phyloP scores from a whole-genome alignment of 1,140 invertebrate species.

The Hyphantria cunea region DNA sequence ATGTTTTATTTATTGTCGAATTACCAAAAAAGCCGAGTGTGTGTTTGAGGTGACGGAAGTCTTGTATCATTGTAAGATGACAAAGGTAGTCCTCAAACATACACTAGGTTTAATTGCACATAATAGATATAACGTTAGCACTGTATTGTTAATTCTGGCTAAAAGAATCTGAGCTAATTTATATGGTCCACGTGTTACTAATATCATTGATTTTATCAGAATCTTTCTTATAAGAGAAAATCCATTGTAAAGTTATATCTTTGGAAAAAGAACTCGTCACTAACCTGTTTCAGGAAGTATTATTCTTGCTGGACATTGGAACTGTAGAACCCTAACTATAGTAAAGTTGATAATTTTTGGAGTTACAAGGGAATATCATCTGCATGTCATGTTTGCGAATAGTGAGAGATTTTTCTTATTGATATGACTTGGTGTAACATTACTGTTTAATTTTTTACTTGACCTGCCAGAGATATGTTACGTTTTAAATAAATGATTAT shows the following conservation, averaged over 20 bases:
- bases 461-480: slow-evolving; percentile 71
- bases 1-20: slow-evolving; percentile 63
- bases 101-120: slow-evolving; percentile 40
- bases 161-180: slow-evolving; percentile 36
- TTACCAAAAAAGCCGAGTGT: slow-evolving; percentile 56
- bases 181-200: slow-evolving; percentile 24
- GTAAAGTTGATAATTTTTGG: too few species aligned
- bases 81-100: slow-evolving; percentile 31
- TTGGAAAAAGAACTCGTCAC: too few species aligned
- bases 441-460: slow-evolving; percentile 66
- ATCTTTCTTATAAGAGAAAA: neutral
- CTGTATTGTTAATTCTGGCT: slow-evolving; percentile 56
- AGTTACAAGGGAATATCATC: too few species aligned
- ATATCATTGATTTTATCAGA: slow-evolving; percentile 23
- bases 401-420: slow-evolving; percentile 3
- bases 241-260: too few species aligned
- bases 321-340: too few species aligned
- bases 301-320: too few species aligned
- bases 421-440: slow-evolving; percentile 33
- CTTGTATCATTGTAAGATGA: slow-evolving; percentile 14
- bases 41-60: slow-evolving; percentile 34
- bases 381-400: too few species aligned
- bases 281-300: too few species aligned
- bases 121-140: slow-evolving; percentile 43
- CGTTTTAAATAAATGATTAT: slow-evolving; percentile 68